phyloP scores from a whole-genome alignment of 2,888 invertebrate species.

The Stramonita haemastoma region DNA sequence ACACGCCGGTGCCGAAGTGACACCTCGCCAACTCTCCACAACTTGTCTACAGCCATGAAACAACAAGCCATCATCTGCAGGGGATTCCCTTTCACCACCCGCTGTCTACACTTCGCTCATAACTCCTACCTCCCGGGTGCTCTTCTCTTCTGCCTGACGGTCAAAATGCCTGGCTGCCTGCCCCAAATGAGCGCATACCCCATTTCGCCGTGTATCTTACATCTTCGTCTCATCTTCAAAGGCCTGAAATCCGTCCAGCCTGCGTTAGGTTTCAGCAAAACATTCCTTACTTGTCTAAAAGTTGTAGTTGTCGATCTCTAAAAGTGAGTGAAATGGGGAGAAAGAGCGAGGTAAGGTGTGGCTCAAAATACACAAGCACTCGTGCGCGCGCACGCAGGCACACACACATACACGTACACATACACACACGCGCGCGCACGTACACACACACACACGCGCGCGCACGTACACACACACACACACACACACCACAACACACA shows the following conservation, averaged over 20 bases:
- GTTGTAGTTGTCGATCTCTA: background rate
- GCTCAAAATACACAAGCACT: too few species aligned
- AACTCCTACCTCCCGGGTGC: conserved; percentile 24
- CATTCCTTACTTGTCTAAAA: conserved; percentile 5
- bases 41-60: background rate
- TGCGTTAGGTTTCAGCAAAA: background rate
- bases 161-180: conserved; percentile 11
- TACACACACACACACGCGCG: too few species aligned
- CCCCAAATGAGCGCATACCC: conserved; percentile 25
- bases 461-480: too few species aligned
- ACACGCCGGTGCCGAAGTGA: background rate
- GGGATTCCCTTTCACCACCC: background rate
- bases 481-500: too few species aligned
- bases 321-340: background rate
- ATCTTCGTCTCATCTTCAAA: conserved; percentile 22
- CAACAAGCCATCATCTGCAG: conserved; percentile 6
- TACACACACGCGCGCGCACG: too few species aligned
- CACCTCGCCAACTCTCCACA: conserved; percentile 13
- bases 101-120: conserved; percentile 5
- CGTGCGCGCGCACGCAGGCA: too few species aligned
- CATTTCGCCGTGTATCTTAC: background rate
- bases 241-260: background rate
- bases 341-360: background rate
- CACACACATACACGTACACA: too few species aligned
- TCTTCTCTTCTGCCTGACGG: background rate